Conservation (phyloP, 2,888 invertebrate species). For the Folsomia candida region DNA sequence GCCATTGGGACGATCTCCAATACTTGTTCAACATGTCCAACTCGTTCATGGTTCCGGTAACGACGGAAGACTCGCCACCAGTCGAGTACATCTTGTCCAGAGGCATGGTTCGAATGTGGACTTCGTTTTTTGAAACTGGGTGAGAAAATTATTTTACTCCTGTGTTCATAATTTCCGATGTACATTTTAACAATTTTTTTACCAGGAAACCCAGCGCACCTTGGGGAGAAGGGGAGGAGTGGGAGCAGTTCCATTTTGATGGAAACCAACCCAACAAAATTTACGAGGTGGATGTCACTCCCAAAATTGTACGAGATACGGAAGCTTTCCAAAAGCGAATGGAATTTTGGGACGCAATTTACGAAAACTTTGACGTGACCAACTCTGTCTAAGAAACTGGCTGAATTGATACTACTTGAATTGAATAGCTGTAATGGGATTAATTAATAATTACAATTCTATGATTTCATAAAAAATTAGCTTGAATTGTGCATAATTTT, state of each 20-base stretch:
- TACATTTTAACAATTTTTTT: not conserved
- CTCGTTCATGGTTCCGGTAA: slow-evolving; percentile 22
- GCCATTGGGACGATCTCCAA: slow-evolving; percentile 33
- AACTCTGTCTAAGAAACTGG: too few relatives aligned
- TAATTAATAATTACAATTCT: too few relatives aligned
- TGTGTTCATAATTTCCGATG: not conserved
- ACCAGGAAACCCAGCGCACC: slow-evolving; percentile 43
- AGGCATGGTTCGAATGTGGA: slow-evolving; percentile 26
- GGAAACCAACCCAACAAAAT: slow-evolving; percentile 14
- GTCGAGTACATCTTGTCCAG: slow-evolving; percentile 27
- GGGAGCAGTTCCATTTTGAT: slow-evolving; percentile 36
- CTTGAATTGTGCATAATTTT: too few relatives aligned
- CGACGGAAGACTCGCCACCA: slow-evolving; percentile 22
- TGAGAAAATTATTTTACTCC: slow-evolving; percentile 11
- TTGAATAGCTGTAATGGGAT: too few relatives aligned
- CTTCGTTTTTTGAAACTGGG: slow-evolving; percentile 40
- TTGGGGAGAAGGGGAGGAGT: slow-evolving; percentile 39
- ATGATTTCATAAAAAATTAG: too few relatives aligned
- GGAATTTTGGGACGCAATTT: slow-evolving; percentile 31
- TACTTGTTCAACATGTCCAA: slow-evolving; percentile 26
- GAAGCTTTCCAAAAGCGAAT: slow-evolving; percentile 27
- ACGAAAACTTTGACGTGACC: slow-evolving; percentile 24
- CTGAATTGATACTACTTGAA: too few relatives aligned
- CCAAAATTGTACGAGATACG: slow-evolving; percentile 15
- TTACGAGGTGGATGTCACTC: slow-evolving; percentile 22